phyloP scores from a whole-genome alignment of 2,113 vertebrate species.

The Propithecus coquereli region DNA sequence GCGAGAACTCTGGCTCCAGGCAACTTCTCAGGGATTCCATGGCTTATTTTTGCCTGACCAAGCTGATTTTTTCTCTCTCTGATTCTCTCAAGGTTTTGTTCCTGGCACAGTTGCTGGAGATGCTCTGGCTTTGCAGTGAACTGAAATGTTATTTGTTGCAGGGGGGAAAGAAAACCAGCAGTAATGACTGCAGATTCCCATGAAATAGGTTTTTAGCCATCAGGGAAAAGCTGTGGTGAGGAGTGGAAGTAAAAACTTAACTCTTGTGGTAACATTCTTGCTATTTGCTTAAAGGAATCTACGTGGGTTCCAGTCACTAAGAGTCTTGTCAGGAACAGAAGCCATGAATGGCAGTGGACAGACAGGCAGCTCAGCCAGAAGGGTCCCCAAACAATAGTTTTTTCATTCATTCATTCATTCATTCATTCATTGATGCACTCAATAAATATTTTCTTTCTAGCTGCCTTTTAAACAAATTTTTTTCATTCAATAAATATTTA shows the following conservation, averaged over 20 bases:
- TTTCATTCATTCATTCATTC: neutral
- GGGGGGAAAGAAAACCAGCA: neutral
- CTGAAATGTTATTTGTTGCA: neutral
- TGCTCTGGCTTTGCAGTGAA: slow-evolving; percentile 10
- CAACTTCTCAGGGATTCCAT: neutral
- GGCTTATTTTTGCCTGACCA: slow-evolving; percentile 34
- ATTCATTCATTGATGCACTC: neutral
- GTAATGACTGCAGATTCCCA: neutral
- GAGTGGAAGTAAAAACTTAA: neutral
- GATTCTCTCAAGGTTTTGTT: slow-evolving; percentile 55
- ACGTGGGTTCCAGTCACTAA: neutral
- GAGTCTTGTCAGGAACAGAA: neutral
- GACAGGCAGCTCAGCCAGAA: neutral
- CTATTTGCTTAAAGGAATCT: neutral
- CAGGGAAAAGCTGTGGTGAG: neutral
- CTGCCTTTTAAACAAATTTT: too few species aligned
- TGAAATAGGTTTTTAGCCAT: neutral
- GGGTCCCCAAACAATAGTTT: neutral
- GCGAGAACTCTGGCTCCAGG: neutral
- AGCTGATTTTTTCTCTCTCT: slow-evolving; percentile 15
- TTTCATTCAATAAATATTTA: too few species aligned
- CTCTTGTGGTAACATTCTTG: neutral
- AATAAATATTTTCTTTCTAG: neutral
- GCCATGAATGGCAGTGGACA: neutral
- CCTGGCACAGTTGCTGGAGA: neutral